Percentiles rank a stretch among this genome's conserved stretches.
Evolutionary conservation across 2,888 invertebrate species (phyloP).

Genomic region (Drosophila koepferae): DNA sequence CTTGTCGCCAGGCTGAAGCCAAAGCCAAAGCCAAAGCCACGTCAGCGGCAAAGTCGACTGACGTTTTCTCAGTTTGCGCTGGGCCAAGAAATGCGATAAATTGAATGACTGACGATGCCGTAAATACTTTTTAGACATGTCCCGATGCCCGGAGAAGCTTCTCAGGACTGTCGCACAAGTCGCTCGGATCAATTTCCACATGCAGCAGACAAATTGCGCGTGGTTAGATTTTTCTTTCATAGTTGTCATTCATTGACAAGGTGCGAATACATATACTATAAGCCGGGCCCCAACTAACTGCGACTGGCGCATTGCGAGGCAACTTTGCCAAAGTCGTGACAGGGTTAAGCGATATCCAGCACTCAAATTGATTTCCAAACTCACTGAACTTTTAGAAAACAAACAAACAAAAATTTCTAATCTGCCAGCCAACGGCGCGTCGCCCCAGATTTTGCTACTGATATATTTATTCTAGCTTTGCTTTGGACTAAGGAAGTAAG

Average conservation of each 20-base stretch:
- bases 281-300: slow-evolving; percentile 29
- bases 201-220: slow-evolving; percentile 77
- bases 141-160: slow-evolving; percentile 39
- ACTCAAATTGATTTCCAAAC: slow-evolving; percentile 25
- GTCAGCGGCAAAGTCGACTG: slow-evolving; percentile 38
- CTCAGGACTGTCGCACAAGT: slow-evolving; percentile 50
- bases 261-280: slow-evolving; percentile 48
- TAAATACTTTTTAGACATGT: slow-evolving; percentile 80
- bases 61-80: slow-evolving; percentile 66
- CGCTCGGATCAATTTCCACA: slow-evolving; percentile 78
- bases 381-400: not conserved
- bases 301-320: not conserved
- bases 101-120: slow-evolving; percentile 81
- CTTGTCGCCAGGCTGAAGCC: slow-evolving; percentile 67
- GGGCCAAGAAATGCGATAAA: slow-evolving; percentile 80
- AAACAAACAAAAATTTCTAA: slow-evolving; percentile 7
- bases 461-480: not conserved
- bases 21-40: slow-evolving; percentile 36
- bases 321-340: slow-evolving; percentile 39
- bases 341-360: slow-evolving; percentile 37
- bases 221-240: slow-evolving; percentile 74
- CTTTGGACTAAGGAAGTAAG: not conserved
- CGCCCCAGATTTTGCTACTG: not conserved
- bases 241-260: slow-evolving; percentile 62
- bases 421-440: not conserved